Evolutionary conservation across 2,888 invertebrate species (phyloP).

Genomic region (Clivina fossor): DNA sequence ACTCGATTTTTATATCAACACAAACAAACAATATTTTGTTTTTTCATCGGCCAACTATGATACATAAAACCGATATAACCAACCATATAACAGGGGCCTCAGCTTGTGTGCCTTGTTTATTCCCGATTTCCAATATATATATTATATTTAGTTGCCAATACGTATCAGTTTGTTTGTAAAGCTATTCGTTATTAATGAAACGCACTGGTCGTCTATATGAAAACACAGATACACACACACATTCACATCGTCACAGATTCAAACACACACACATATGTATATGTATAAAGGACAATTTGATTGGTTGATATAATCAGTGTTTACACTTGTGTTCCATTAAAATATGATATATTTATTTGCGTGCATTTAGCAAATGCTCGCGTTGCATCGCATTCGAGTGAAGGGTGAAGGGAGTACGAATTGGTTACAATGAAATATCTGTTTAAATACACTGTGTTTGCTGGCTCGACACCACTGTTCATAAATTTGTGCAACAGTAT

Average conservation of each 20-base stretch:
- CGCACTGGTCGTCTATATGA: conserved; percentile 26
- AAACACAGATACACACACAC: too few relatives aligned
- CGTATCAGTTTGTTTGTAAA: conserved; percentile 33
- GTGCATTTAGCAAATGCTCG: conserved; percentile 28
- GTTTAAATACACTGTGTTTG: conserved; percentile 32
- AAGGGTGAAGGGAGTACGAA: too few relatives aligned
- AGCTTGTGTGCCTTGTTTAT: too few relatives aligned
- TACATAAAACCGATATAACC: neutral
- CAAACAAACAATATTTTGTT: neutral
- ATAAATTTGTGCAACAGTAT: neutral
- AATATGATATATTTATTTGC: conserved; percentile 34
- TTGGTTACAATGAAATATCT: conserved; percentile 33
- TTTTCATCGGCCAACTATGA: neutral
- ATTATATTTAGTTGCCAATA: too few relatives aligned
- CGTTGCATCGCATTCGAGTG: conserved; percentile 28
- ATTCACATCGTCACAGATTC: too few relatives aligned
- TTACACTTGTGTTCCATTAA: conserved; percentile 35
- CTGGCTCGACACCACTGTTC: neutral
- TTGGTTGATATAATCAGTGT: conserved; percentile 35
- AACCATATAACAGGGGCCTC: neutral
- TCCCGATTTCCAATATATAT: too few relatives aligned
- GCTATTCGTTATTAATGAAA: conserved; percentile 33
- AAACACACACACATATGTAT: too few relatives aligned
- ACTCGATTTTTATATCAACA: neutral
- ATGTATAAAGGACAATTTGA: conserved; percentile 33